phyloP scores from a whole-genome alignment of 1,140 invertebrate species.

The Zaprionus vittiger region DNA sequence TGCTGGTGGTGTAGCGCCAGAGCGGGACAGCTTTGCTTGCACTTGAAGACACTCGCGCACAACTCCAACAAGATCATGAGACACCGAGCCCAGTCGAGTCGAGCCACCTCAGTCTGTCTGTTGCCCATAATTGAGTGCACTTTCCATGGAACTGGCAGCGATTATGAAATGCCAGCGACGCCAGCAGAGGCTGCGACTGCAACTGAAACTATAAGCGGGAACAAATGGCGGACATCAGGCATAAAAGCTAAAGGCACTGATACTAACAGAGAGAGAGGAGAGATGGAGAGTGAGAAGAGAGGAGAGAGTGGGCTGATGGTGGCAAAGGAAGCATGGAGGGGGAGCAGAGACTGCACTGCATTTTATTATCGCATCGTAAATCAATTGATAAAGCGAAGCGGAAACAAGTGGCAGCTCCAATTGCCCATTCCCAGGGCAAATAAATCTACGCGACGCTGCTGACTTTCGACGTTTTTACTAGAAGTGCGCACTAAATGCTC shows the following conservation, averaged over 20 bases:
- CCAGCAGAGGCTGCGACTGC: conserved; percentile 6
- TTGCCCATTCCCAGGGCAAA: conserved; percentile 66
- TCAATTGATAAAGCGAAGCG: conserved; percentile 83
- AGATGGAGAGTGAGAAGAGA: no score
- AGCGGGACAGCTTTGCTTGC: conserved; percentile 30
- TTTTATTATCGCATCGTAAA: conserved; percentile 75
- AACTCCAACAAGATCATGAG: conserved; percentile 11
- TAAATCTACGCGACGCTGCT: conserved; percentile 64
- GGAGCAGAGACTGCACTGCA: background rate
- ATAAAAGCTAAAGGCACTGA: conserved; percentile 10
- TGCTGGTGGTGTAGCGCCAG: conserved; percentile 34
- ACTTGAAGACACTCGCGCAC: conserved; percentile 45
- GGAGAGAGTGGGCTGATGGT: background rate
- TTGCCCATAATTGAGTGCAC: conserved; percentile 83
- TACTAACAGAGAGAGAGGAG: background rate
- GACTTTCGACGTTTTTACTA: conserved; percentile 60
- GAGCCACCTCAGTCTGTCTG: conserved; percentile 65
- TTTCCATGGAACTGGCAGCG: conserved; percentile 79
- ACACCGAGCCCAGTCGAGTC: conserved; percentile 14
- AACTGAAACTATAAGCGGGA: conserved; percentile 13
- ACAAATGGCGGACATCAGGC: conserved; percentile 73
- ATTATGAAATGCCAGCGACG: conserved; percentile 70
- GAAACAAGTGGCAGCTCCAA: conserved; percentile 81
- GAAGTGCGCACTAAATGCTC: conserved; percentile 29
- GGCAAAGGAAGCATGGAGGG: no score